phyloP scores from a whole-genome alignment of 2,797 vertebrate species.

The Peromyscus nudipes region DNA sequence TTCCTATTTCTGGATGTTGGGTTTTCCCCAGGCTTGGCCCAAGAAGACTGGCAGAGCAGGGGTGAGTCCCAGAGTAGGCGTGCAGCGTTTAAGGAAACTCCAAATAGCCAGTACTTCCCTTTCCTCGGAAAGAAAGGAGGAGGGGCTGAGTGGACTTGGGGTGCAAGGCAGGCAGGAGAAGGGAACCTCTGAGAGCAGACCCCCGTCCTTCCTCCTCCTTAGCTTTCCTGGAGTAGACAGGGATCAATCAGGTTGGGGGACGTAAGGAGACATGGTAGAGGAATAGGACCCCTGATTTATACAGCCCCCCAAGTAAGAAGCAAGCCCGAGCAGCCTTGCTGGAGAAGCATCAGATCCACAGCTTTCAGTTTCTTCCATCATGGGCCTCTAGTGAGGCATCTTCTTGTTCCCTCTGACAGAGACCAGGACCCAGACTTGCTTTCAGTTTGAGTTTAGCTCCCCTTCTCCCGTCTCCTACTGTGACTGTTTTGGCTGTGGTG shows the following conservation, averaged over 20 bases:
- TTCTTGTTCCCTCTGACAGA: constrained; percentile 27
- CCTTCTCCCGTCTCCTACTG: not conserved
- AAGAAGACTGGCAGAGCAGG: constrained; percentile 44
- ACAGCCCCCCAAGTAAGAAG: not conserved
- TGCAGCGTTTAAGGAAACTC: constrained; percentile 73
- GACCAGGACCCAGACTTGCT: constrained; percentile 16
- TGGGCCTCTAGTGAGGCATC: constrained; percentile 56
- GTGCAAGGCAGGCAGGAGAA: constrained; percentile 57
- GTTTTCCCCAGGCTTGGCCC: constrained; percentile 70
- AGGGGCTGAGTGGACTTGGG: constrained; percentile 2
- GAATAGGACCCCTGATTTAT: not conserved
- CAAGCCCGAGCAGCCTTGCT: not conserved
- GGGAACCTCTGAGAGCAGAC: constrained; percentile 14
- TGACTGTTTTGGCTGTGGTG: not conserved
- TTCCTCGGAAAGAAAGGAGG: constrained; percentile 71
- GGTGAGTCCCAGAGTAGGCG: constrained; percentile 54
- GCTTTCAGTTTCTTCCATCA: not conserved
- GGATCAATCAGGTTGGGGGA: not conserved
- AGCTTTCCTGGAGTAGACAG: not conserved
- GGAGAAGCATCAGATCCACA: not conserved
- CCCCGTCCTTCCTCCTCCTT: not conserved
- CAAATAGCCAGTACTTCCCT: constrained; percentile 69
- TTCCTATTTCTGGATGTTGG: constrained; percentile 72
- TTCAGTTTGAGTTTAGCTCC: constrained; percentile 51
- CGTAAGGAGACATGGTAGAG: constrained; percentile 12